Conservation (phyloP, 2,113 vertebrate species). For the Lasiurus cinereus region DNA sequence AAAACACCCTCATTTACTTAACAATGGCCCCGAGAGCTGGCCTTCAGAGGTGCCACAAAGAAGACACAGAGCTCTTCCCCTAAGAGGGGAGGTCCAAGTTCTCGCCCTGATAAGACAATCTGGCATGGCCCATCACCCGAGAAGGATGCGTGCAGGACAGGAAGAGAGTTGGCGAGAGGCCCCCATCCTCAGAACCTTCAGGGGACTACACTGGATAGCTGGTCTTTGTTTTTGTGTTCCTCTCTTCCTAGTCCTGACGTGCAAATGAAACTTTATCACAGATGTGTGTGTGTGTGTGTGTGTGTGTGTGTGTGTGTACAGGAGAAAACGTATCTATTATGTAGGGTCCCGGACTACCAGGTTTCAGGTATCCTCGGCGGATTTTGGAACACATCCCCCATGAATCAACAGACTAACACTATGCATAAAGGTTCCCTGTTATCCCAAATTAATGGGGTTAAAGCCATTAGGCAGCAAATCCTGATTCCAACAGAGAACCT, state of each 20-base stretch:
- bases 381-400: not conserved
- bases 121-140: not conserved
- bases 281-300: no score
- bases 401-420: not conserved
- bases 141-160: not conserved
- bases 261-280: no score
- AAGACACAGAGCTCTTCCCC: not conserved
- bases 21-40: not conserved
- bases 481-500: not conserved
- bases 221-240: not conserved
- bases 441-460: not conserved
- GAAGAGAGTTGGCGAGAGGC: not conserved
- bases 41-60: not conserved
- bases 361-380: not conserved
- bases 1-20: not conserved
- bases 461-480: not conserved
- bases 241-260: not conserved
- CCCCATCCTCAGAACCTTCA: not conserved
- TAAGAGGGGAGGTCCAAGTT: no score
- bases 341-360: not conserved
- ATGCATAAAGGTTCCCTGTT: not conserved
- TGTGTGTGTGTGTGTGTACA: no score
- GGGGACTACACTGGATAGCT: no score
- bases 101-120: not conserved
- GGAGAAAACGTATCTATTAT: not conserved